Base-by-base conservation (phyloP, 2,113 vertebrate genomes). In the Sebastes schlegelii region DNA sequence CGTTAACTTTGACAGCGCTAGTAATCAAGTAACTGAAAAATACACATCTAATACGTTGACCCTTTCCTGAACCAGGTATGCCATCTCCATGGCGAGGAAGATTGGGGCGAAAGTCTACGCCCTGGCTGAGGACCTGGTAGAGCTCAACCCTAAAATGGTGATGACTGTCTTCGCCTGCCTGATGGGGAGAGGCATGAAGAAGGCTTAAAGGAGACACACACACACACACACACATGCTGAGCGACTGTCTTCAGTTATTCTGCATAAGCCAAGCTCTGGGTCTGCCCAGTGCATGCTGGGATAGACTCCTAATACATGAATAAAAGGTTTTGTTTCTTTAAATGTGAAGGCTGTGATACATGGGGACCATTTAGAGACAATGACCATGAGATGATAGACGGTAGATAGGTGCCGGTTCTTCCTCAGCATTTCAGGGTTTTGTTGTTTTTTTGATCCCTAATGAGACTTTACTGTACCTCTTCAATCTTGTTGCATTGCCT, bases 101-200 rank as follows among this genome's bases (percentile, higher is more conserved):
- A 98, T 98, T 2, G 97, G 98, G 2, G 96, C 97, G 21, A 95
- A 97, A 71, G 97, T 99, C 26, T 98, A 98, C 0, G 97, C 98
- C 58, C 96, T 99, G 60, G 97, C 98, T 0, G 97, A 98, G 62
- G 98, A 99, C 79, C 92, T 99, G 19, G 96, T 98, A 49, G 97
- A 98, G 91, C 92, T 97, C 86, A 98, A 98, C 72, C 97, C 92
- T 11, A 99, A 99, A 92, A 99, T 98, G 97, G 98, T 98, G 90
- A 98, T 99, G 98, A 99, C 97, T 0, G 96, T 98, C 88, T 99
- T 98, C 62, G 93, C 92, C 71, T 94, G 94, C 48, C 88, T 94
- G 79, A 94, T 94, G 93, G 93, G 86, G 11, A 75, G 91, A 76
- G 93, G 93, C 60, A 91, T 93, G 91, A 93, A 91, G 85, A 91